Base-by-base conservation (phyloP, 2,797 vertebrate genomes). In the Bufotes viridis region DNA sequence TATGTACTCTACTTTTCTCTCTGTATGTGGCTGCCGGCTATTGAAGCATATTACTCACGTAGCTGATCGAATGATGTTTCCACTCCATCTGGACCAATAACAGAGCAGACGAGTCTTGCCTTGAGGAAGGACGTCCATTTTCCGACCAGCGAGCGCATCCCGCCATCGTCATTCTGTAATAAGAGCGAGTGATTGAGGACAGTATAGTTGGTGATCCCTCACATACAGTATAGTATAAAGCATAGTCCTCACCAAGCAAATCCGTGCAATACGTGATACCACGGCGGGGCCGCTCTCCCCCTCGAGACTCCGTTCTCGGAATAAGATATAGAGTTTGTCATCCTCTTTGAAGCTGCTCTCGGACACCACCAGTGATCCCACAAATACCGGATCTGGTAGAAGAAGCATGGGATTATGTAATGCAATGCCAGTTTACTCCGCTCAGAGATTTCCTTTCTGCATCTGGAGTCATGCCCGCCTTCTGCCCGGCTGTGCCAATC, bases 81-180 rank as follows among this genome's bases (percentile, higher is more conserved):
- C 88, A 96, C 95, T 10, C 96, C 96, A 5, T 97, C 96, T 3
- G 95, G 94, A 60, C 96, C 96, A 22, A 96, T 95, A 90, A 97
- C 96, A 0, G 96, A 97, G 84, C 96, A 97, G 90, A 97, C 95
- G 11, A 97, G 95, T 42, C 96, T 95, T 18, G 96, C 96, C 91
- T 97, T 97, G 29, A 97, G 94, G 92, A 96, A 97, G 0, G 96
- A 97, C 0, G 96, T 97, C 96, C 96, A 97, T 89, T 96, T 96
- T 92, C 96, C 96, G 87, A 97, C 95, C 91, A 97, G 93, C 17
- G 95, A 96, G 80, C 96, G 96, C 91, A 96, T 94, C 0, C 96
- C 96, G 1, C 96, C 96, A 84, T 96, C 96, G 42, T 97, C 96
- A 78, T 97, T 97, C 96, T 97, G 69, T 15, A 86, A 78, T 12